phyloP scores from a whole-genome alignment of 2,113 vertebrate species.

The Probosciger aterrimus region DNA sequence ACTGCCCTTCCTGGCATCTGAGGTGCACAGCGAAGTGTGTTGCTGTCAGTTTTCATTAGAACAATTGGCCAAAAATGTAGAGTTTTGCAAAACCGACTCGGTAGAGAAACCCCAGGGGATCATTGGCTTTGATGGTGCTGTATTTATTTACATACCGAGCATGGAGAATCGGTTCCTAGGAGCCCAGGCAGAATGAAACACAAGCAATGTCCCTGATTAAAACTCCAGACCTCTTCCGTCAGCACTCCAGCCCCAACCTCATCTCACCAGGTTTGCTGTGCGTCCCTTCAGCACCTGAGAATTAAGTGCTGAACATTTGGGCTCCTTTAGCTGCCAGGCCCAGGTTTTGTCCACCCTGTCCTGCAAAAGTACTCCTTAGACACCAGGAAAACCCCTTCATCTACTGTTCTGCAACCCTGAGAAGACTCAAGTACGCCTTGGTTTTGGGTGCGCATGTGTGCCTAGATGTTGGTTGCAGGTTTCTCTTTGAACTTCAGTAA shows the following conservation, averaged over 20 bases:
- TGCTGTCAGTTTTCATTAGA: not conserved
- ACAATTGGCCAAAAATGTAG: not conserved
- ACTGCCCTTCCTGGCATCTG: not conserved
- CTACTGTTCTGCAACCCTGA: fast-evolving
- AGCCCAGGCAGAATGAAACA: not conserved
- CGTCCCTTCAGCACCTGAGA: not conserved
- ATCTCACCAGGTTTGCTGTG: not conserved
- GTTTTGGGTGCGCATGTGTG: not conserved
- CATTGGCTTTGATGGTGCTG: not conserved
- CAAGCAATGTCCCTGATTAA: not conserved
- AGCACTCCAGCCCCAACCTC: not conserved
- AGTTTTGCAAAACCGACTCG: not conserved
- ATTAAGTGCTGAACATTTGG: not conserved
- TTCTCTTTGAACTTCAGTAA: not conserved
- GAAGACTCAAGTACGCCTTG: not conserved
- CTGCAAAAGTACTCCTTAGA: not conserved
- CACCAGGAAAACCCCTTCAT: not conserved
- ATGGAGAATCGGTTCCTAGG: not conserved
- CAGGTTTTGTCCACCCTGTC: not conserved
- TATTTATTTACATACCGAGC: not conserved
- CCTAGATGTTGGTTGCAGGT: not conserved
- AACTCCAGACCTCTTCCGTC: not conserved
- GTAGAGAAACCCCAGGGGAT: not conserved
- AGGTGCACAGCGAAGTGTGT: not conserved
- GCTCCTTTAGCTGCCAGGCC: not conserved